Base-by-base conservation (phyloP, 2,888 invertebrate genomes). In the Galeruca laticollis region DNA sequence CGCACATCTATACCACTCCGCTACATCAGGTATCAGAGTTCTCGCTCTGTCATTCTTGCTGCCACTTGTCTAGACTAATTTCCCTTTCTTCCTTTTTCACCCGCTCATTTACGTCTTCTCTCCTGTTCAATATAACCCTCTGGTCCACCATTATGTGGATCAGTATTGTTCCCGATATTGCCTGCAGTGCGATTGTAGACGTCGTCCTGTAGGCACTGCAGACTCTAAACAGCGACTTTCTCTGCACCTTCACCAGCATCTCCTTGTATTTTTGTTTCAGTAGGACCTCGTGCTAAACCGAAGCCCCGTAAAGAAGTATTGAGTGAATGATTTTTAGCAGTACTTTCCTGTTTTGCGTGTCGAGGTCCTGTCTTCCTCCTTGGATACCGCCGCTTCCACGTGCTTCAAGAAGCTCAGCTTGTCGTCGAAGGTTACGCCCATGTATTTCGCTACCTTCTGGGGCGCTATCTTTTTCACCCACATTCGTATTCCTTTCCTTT, bases 61-160 rank as follows among this genome's bases (percentile, higher is more conserved):
- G 68, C 61, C 61, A 68, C 20, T 61, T 26, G 5, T 52, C 40
- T 40, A 64, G 13, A 33, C 33, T 33, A 5, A 33, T 15, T 54
- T 64, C 37, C 37, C 33, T 52, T 54, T 31, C 11, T 49, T 54
- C 33, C 52, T n/a, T 49, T 37, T 33, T 52, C n/a, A 37, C 10
- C 10, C 8, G 10, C 6, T 37, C 10, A 9, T 6, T 37, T 6
- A 9, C 37, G 37, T 11, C 37, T 11, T n/a, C n/a, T n/a, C n/a
- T 11, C 6, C 10, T 9, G 10, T 37, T 11, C 6, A 37, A 11
- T 37, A 6, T 37, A 9, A 37, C 37, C 47, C 47, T 15, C 15
- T 47, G 13, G 5, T 11, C n/a, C 1, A 47, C 13, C 13, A 13
- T 47, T 15, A 11, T 6, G 47, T 47, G 13, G 13, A 47, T 47